phyloP scores from a whole-genome alignment of 2,888 invertebrate species.

The Magallana nippona region DNA sequence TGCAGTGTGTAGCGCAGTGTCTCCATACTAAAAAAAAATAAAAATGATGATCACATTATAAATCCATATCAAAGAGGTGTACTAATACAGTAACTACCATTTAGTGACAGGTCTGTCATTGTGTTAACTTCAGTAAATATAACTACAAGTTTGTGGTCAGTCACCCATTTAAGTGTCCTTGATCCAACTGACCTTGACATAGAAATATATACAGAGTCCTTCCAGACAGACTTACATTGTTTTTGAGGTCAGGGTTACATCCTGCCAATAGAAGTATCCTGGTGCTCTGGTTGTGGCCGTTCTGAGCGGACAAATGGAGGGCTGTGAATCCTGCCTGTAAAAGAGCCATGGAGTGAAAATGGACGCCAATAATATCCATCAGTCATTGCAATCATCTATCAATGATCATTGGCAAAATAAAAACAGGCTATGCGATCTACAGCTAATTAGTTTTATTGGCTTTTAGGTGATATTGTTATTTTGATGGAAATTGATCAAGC shows the following conservation, averaged over 20 bases:
- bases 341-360: not conserved
- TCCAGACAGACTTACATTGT: constrained; percentile 85
- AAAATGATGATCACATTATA: not conserved
- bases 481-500: constrained; percentile 21
- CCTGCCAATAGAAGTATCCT: constrained; percentile 92
- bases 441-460: constrained; percentile 19
- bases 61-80: not conserved
- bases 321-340: constrained; percentile 91
- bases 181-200: too few relatives aligned
- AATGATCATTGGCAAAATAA: not conserved
- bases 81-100: too few relatives aligned
- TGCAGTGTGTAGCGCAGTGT: constrained; percentile 95
- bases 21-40: constrained; percentile 88
- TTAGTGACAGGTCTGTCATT: too few relatives aligned
- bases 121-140: too few relatives aligned
- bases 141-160: too few relatives aligned
- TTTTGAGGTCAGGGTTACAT: constrained; percentile 92
- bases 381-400: not conserved
- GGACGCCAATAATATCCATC: not conserved
- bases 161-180: too few relatives aligned
- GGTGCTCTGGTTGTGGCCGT: constrained; percentile 97
- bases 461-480: constrained; percentile 8
- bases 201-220: too few relatives aligned
- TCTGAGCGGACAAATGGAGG: constrained; percentile 96
- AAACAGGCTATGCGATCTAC: not conserved